Evolutionary conservation across 2,888 invertebrate species (phyloP), one percentile per base, ranked within the genome.

Genomic region (Hydropsyche betteni): DNA sequence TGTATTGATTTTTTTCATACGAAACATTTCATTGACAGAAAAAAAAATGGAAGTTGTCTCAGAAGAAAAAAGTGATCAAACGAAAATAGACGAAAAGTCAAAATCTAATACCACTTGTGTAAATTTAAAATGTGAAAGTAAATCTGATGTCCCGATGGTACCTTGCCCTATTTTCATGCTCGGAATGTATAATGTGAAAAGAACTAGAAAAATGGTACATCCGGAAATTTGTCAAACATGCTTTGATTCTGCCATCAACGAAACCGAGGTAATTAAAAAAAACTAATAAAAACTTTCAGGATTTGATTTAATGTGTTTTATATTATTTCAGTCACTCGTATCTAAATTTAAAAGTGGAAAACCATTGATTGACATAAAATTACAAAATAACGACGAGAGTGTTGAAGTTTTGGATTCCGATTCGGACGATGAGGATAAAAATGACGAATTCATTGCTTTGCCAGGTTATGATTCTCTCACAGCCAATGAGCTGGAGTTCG

Each of bases 401-500:
- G 86, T 87, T 7, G 86, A 87, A 81, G 86, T 87, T 72, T 85
- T 86, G 0, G 87, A 89, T 81, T 90, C 90, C 0, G 86, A 85
- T 3, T 83, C 85, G 0, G 87, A 87, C 0, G 84, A 83, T 0
- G 86, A 84, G 1, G 79, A 81, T 0, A 81, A 73, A 0, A 69
- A 68, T 58, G 14, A 36, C 0, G 81, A 80, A 64, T 51, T 52
- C 34, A 34, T 72, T 16, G 16, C 44, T 5, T 58, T 44, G 14
- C 53, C 52, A 7, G 55, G 44, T 16, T 34, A 50, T 44, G 16
- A n/a, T 51, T 34, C 53, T 16, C 68, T 69, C 10, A 36, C 75
- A 0, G 50, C 44, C 12, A 64, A 75, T 4, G 74, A 76, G 61
- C 44, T 69, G 12, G 53, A 82, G 36, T 84, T 87, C 74, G 52